phyloP scores from a whole-genome alignment of 2,888 invertebrate genomes.

The Drosophila leonis region DNA sequence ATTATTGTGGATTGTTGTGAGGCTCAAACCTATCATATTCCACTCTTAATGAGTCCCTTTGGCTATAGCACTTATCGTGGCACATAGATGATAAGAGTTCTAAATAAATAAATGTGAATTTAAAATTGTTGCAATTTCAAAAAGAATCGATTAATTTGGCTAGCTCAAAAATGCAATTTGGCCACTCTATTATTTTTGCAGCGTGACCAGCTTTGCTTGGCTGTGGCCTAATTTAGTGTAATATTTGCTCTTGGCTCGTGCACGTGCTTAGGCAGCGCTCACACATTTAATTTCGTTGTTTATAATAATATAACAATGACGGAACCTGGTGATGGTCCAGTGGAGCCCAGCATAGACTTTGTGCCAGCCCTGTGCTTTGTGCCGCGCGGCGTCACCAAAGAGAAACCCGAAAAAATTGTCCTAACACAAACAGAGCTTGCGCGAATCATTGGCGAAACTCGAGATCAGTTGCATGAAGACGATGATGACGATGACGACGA shows the following conservation, averaged over 20 bases:
- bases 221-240: neutral
- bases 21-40: conserved; percentile 90
- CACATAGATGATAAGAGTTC: conserved; percentile 78
- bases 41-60: conserved; percentile 90
- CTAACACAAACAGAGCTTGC: conserved; percentile 91
- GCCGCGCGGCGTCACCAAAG: conserved; percentile 91
- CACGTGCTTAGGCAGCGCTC: conserved; percentile 37
- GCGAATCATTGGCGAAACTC: conserved; percentile 91
- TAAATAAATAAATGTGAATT: neutral
- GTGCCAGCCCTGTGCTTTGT: conserved; percentile 93
- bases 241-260: conserved; percentile 21
- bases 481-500: conserved; percentile 85
- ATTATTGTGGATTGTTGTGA: conserved; percentile 90
- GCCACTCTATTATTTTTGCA: conserved; percentile 1
- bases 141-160: neutral
- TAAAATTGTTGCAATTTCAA: neutral
- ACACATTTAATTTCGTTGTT: conserved; percentile 4
- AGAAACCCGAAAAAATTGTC: conserved; percentile 91
- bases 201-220: neutral
- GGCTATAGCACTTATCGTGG: conserved; percentile 90
- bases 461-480: conserved; percentile 88
- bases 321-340: conserved; percentile 78
- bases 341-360: conserved; percentile 88
- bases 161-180: neutral
- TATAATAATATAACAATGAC: conserved; percentile 41